phyloP scores from a whole-genome alignment of 37 sponge, comb jelly and placozoan genomes.

The Bolinopsis microptera region DNA sequence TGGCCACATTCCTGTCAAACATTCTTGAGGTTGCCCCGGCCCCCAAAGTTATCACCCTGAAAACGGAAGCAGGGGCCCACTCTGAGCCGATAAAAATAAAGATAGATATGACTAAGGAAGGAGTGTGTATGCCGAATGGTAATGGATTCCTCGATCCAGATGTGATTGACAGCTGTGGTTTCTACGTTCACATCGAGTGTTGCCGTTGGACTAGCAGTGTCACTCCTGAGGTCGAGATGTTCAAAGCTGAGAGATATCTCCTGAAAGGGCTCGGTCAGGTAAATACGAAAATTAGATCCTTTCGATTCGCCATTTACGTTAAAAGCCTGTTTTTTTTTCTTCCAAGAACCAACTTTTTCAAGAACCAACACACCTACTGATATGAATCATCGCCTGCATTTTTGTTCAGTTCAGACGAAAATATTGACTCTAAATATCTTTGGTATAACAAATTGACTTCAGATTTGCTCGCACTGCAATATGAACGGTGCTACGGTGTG shows the following conservation, averaged over 20 bases:
- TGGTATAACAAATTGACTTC: too few species aligned
- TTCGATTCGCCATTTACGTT: too few species aligned
- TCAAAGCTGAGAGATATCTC: conserved; percentile 37
- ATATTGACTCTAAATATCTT: too few species aligned
- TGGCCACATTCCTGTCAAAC: conserved; percentile 27
- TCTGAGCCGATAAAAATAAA: conserved; percentile 50
- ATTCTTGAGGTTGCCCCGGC: not conserved
- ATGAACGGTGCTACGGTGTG: conserved; percentile 45
- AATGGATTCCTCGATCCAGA: conserved; percentile 50
- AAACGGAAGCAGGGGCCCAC: conserved; percentile 8
- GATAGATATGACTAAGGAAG: conserved; percentile 30
- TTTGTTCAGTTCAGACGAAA: too few species aligned
- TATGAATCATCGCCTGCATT: too few species aligned
- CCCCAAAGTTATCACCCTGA: conserved; percentile 38
- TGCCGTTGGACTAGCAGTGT: conserved; percentile 52
- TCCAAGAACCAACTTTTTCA: too few species aligned
- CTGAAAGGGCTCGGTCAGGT: conserved; percentile 62
- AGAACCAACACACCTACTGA: too few species aligned
- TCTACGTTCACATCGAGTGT: conserved; percentile 44
- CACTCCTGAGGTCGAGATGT: conserved; percentile 30
- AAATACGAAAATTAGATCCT: not conserved
- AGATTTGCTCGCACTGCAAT: conserved; percentile 41
- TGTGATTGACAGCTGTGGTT: conserved; percentile 11
- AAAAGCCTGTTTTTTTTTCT: too few species aligned
- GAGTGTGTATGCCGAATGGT: conserved; percentile 47